Percentiles rank a stretch among this genome's conserved stretches.
Evolutionary conservation across 2,797 vertebrate genomes (phyloP).

Genomic region (Phataginus tetradactyla): DNA sequence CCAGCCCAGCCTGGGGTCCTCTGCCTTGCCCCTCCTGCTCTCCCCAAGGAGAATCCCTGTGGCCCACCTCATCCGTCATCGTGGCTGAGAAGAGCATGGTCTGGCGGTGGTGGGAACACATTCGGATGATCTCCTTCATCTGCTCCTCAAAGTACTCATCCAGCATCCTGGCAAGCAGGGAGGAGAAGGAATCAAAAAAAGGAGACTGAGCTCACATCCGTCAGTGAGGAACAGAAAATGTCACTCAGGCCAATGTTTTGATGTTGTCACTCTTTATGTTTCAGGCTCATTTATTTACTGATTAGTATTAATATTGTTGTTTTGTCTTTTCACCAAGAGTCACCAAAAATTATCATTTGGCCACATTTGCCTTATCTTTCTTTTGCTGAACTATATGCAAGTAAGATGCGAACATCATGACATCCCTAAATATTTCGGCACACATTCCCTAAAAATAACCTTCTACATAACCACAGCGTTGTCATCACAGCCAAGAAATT

Average conservation of each 20-base stretch:
- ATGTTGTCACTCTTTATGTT: not conserved
- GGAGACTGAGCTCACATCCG: rapidly evolving
- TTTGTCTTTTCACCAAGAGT: not conserved
- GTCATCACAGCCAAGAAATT: not conserved
- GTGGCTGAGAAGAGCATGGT: constrained; percentile 99
- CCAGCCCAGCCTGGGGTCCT: not conserved
- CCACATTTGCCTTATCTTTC: not conserved
- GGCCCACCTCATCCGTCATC: constrained; percentile 95
- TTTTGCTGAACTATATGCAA: not conserved
- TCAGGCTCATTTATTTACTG: not conserved
- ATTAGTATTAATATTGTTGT: not conserved
- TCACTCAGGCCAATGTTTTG: too few species aligned
- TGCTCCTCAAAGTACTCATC: constrained; percentile 99
- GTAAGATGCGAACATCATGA: not conserved
- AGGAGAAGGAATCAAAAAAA: not conserved
- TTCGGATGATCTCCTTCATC: constrained; percentile 98
- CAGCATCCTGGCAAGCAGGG: constrained; percentile 91
- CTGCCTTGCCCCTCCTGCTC: not conserved
- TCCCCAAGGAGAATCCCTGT: rapidly evolving
- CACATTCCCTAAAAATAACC: not conserved
- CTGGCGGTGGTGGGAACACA: constrained; percentile 95
- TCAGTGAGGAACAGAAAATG: not conserved
- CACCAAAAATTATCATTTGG: not conserved
- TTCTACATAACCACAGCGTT: not conserved
- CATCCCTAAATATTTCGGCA: not conserved